These are phyloP conservation scores for Megaceryle alcyon DNA, from an alignment of 2,797 vertebrate genomes.

Conservation along the genomic window DNA sequence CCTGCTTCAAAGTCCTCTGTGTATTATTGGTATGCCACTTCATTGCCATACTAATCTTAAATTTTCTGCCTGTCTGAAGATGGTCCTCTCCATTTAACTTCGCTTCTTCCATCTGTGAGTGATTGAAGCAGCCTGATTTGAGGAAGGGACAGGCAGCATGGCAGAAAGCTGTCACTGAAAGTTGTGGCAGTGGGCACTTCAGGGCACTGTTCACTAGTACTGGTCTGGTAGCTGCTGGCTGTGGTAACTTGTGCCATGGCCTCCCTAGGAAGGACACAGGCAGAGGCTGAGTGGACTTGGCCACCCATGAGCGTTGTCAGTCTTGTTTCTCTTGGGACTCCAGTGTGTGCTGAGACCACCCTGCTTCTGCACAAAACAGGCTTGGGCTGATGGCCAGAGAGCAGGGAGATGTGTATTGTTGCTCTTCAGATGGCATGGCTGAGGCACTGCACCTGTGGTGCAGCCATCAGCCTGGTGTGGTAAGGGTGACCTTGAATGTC, in stretches of 20 bases:
- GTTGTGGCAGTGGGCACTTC: background rate
- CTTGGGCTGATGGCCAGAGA: background rate
- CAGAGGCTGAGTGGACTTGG: background rate
- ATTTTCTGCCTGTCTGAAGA: background rate
- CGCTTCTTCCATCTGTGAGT: background rate
- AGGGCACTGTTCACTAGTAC: background rate
- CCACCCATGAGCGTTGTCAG: too few relatives aligned
- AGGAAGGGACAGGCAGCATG: background rate
- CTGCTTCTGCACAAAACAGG: accelerated
- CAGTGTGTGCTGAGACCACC: background rate
- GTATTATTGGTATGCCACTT: too few relatives aligned
- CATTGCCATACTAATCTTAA: accelerated
- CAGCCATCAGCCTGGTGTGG: background rate
- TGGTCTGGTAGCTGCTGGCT: background rate
- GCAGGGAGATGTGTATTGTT: background rate
- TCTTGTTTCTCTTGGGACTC: background rate
- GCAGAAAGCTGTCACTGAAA: background rate
- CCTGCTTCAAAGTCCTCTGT: background rate
- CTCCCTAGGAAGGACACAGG: background rate
- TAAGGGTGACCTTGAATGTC: background rate
- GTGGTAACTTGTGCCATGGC: background rate
- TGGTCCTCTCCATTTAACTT: background rate
- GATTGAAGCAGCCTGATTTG: background rate
- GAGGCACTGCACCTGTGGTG: background rate
- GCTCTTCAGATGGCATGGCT: accelerated